Evolutionary conservation across 1,140 invertebrate species (phyloP), one percentile per base, ranked within the genome.

Genomic region (Zaprionus tsacasi): DNA sequence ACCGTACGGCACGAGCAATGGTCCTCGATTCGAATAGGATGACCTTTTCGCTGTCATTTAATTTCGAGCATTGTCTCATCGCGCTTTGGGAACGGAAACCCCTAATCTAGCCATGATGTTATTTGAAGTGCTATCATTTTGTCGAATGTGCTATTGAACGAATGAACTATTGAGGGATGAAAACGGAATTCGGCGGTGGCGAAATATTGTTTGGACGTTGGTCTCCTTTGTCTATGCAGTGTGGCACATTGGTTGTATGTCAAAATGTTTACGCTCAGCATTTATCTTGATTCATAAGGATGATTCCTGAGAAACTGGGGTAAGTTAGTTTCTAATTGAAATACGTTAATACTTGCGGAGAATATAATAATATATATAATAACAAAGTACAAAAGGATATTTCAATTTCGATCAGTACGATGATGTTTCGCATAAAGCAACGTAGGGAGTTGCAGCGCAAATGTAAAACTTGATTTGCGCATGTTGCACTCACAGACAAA

Each of bases 71-170:
- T 91, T 91, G 90, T 91, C 80, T 87, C 79, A 65, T 75, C 76
- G 10, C 45, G 76, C 77, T 83, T 91, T 83, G 82, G 78, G 81
- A 91, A 91, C 85, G 90, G 89, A 91, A 90, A 91, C 85, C 89
- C 86, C 90, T 91, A 91, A 91, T 91, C 90, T 91, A 74, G 76
- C 85, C 85, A 87, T 87, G 77, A 82, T 87, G 79, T 91, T 91
- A 80, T 77, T 85, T 79, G 78, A 88, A 88, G 86, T 88, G 78
- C 78, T 81, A 89, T 89, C 82, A 91, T 91, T 83, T 83, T 73
- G 65, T 59, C 63, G 38, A 58, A 38, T 54, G 65, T 56, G 36
- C 33, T 61, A 56, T 74, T 61, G 43, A 15, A 45, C 63, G 38
- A 58, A 33, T 54, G 65, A 56, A 30, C 33, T 61, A 56, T 74